Base-by-base conservation (phyloP, 2,888 invertebrate genomes). In the Cataglyphis albicans region DNA sequence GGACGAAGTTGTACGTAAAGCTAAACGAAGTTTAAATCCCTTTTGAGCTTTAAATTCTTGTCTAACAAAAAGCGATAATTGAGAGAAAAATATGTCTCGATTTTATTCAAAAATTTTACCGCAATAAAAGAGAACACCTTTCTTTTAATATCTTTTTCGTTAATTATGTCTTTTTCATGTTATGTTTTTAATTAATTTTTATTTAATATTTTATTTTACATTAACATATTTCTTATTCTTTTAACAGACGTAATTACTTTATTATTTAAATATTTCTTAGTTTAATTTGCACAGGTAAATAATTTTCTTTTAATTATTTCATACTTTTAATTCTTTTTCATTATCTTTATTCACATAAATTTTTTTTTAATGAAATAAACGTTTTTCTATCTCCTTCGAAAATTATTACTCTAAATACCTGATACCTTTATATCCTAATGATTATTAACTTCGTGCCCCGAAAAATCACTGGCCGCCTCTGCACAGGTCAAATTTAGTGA, bases 381-480 rank as follows among this genome's bases (percentile, higher is more conserved):
- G n/a, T 25, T 12, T 59, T n/a, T n/a, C n/a, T 52, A 21, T 64
- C n/a, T 44, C 1, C 5, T 3, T 25, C 10, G 15, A 38, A 9
- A 44, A 10, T 52, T 52, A n/a, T 52, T n/a, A 52, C n/a, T 12
- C 4, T 44, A 44, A 44, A 44, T 48, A 18, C 0, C 7, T 52
- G 7, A 52, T 52, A 52, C 2, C 2, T 1, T 18, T n/a, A 21
- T 3, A 44, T 5, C 4, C 6, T 25, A 55, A 55, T 55, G 55
- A 55, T 65, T 52, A 65, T 65, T 41, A 67, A 76, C 65, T 75
- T 65, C 52, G 55, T n/a, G 25, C 52, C 25, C 1, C 9, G 65
- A 64, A 52, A 52, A 75, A 52, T 52, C 48, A 52, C 10, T 38
- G 48, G 0, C 10, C 18, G 32, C 4, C 41, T 41, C 21, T 67